Percentiles rank a stretch among this genome's conserved stretches.
Evolutionary conservation across 2,113 vertebrate species (phyloP).

Genomic region (Eptesicus fuscus): DNA sequence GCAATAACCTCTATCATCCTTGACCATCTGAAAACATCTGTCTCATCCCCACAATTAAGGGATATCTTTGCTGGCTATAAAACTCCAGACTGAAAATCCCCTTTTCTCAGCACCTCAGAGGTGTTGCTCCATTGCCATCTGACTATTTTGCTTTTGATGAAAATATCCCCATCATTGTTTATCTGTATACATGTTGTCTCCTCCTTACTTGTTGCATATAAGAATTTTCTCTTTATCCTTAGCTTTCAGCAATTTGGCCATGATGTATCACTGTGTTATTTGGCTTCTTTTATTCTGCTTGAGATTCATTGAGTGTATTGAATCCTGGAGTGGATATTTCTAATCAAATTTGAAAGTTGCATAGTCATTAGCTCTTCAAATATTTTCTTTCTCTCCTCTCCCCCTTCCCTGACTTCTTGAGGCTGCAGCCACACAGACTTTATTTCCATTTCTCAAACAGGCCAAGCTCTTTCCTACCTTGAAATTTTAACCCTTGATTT

Average conservation of each 20-base stretch:
- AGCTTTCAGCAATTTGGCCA: slow-evolving; percentile 8
- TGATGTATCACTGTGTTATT: neutral
- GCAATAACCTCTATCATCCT: neutral
- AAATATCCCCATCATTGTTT: neutral
- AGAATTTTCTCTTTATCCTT: neutral
- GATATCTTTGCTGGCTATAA: neutral
- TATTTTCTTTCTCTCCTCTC: neutral
- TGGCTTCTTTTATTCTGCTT: slow-evolving; percentile 10
- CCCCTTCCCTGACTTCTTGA: neutral
- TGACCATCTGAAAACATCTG: neutral
- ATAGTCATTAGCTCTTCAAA: neutral
- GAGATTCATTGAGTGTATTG: neutral
- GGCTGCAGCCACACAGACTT: neutral
- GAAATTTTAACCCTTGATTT: neutral
- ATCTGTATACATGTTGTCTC: neutral
- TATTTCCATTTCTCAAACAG: neutral
- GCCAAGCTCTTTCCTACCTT: neutral
- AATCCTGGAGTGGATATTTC: neutral
- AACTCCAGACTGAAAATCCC: neutral
- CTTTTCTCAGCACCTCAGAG: neutral
- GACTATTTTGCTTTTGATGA: neutral
- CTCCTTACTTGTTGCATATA: neutral
- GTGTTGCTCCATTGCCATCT: neutral
- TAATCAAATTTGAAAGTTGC: neutral
- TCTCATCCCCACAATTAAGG: neutral